Evolutionary conservation across 2,888 invertebrate species (phyloP), one percentile per base, ranked within the genome.

Genomic region (Plebejus argus): DNA sequence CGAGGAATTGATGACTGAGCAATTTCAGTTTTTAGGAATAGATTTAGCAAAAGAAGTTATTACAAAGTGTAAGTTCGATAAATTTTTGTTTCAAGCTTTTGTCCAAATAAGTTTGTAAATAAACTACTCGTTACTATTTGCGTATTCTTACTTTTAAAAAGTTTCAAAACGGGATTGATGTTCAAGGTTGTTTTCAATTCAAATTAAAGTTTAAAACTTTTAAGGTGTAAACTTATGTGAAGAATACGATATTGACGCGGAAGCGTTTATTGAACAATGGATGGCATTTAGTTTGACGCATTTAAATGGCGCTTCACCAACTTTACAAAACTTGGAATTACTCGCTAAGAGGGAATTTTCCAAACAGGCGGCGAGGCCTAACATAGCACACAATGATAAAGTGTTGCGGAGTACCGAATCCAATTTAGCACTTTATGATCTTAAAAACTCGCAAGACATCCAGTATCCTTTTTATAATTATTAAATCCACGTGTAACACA

Each of bases 191-290:
- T 91, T 88, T 83, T 86, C 15, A 66, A 86, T 84, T 86, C 86
- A 49, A 28, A 18, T 53, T 28, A 45, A 53, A 49, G 18, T 83
- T 86, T 84, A 85, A 84, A 86, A 88, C 84, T 86, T 89, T 86
- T 88, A 85, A 94, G 94, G 96, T 95, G 92, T 95, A 84, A 96
- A 95, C 87, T 90, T 97, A 81, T 96, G 97, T 86, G 88, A 92
- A 81, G 94, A 93, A 77, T 95, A 97, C 86, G 90, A 94, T 83
- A 89, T 97, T 76, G 94, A 94, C 81, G 96, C 96, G 61, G 96
- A 96, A 86, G 95, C 96, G 84, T 96, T 97, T 82, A 96, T 96
- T 76, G 96, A 97, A 86, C 95, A 96, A 92, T 98, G 97, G 97
- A 95, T 96, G 91, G 97, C 97, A 28, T 97, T 95, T 87, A 96